Percentiles rank a stretch among this genome's conserved stretches.
phyloP scores from a whole-genome alignment of 2,888 invertebrate species.

The Luperina testacea region DNA sequence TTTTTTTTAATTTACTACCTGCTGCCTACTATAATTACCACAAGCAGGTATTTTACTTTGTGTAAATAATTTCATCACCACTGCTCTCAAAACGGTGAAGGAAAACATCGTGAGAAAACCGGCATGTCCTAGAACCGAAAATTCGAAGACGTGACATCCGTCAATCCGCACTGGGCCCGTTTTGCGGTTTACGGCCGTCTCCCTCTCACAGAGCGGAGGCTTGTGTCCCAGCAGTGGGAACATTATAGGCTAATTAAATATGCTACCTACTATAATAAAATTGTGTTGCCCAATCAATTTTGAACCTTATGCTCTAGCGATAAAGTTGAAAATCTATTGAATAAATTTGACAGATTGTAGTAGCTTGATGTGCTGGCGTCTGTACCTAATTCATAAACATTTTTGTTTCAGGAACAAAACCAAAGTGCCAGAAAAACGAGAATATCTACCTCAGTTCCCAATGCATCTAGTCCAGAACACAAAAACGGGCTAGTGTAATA shows the following conservation, averaged over 20 bases:
- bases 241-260: not conserved
- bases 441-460: constrained; percentile 85
- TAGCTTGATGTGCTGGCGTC: too few relatives aligned
- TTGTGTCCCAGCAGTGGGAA: not conserved
- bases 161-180: not conserved
- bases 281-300: too few relatives aligned
- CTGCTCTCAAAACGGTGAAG: not conserved
- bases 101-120: not conserved
- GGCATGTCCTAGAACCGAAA: not conserved
- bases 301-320: too few relatives aligned
- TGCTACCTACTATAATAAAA: not conserved
- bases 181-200: too few relatives aligned
- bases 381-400: not conserved
- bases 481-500: constrained; percentile 56
- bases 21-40: too few relatives aligned
- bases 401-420: constrained; percentile 79
- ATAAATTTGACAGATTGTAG: too few relatives aligned
- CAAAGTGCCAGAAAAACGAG: constrained; percentile 76
- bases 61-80: not conserved
- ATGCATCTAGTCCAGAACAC: constrained; percentile 81
- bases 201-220: too few relatives aligned
- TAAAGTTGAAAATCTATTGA: too few relatives aligned
- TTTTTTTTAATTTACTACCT: not conserved
- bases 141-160: not conserved
- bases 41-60: not conserved